Conservation (phyloP, 2,888 invertebrate genomes). For the Hartigia nigra region DNA sequence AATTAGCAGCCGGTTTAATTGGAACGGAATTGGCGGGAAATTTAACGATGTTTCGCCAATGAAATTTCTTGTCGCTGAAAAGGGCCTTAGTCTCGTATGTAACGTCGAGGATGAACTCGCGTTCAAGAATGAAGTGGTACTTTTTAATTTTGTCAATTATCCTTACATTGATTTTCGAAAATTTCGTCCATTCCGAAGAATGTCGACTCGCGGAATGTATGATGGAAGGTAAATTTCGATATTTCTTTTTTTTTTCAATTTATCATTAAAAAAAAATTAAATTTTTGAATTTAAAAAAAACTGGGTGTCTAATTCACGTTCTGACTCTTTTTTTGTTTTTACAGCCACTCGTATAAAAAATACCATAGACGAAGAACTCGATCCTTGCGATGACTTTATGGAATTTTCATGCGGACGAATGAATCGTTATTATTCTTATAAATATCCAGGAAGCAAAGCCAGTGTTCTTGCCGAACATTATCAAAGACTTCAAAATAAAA, state of each 20-base stretch:
- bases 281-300: neutral
- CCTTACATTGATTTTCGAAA: neutral
- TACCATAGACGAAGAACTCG: constrained; percentile 27
- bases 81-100: neutral
- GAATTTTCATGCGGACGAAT: constrained; percentile 32
- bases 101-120: neutral
- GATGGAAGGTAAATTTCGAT: neutral
- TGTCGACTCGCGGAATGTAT: neutral
- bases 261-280: neutral
- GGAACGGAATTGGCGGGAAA: neutral
- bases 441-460: neutral
- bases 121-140: neutral
- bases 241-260: neutral
- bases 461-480: constrained; percentile 26
- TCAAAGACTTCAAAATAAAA: constrained; percentile 22
- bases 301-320: neutral
- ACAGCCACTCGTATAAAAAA: constrained; percentile 28
- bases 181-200: neutral
- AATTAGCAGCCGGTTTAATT: neutral
- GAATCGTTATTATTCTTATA: neutral
- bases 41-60: neutral
- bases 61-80: neutral
- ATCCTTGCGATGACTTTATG: constrained; percentile 36
- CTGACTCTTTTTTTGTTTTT: constrained; percentile 2
- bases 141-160: neutral